Conservation (phyloP, 1,140 invertebrate genomes). For the Pseudomyrmex sp. region DNA sequence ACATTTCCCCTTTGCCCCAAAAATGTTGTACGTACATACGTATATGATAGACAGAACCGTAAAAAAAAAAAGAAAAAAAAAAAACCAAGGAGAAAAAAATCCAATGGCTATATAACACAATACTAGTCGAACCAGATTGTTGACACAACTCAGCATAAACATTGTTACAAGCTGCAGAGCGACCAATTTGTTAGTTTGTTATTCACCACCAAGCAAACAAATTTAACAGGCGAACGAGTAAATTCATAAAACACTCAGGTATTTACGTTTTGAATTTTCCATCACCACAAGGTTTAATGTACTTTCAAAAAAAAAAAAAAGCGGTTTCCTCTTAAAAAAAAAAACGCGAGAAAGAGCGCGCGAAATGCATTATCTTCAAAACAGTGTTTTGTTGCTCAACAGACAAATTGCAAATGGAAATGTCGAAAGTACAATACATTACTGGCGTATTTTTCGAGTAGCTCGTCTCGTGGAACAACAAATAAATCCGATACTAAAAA, state of each 20-base stretch:
- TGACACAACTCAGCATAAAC: slow-evolving; percentile 28
- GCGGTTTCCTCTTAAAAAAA: neutral
- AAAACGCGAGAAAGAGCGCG: slow-evolving; percentile 30
- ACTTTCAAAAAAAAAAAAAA: neutral
- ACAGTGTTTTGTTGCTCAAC: too few species aligned
- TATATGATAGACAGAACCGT: too few species aligned
- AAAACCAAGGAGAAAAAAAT: slow-evolving; percentile 8
- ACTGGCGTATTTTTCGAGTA: slow-evolving; percentile 9
- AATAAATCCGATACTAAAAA: slow-evolving; percentile 58
- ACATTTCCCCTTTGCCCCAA: neutral
- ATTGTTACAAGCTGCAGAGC: slow-evolving; percentile 38
- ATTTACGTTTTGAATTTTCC: slow-evolving; percentile 5
- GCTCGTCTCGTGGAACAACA: slow-evolving; percentile 23
- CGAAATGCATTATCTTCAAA: slow-evolving; percentile 1
- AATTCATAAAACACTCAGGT: slow-evolving; percentile 29
- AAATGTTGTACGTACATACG: neutral
- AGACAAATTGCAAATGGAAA: too few species aligned
- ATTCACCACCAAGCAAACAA: slow-evolving; percentile 38
- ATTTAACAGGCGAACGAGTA: slow-evolving; percentile 25
- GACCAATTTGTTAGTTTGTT: slow-evolving; percentile 48
- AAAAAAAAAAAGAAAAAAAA: neutral
- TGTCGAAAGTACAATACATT: too few species aligned
- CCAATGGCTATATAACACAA: slow-evolving; percentile 20
- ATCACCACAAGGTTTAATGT: slow-evolving; percentile 1
- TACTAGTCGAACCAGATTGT: slow-evolving; percentile 7